Evolutionary conservation across 2,113 vertebrate genomes (phyloP).

Genomic region (Sterna hirundo): DNA sequence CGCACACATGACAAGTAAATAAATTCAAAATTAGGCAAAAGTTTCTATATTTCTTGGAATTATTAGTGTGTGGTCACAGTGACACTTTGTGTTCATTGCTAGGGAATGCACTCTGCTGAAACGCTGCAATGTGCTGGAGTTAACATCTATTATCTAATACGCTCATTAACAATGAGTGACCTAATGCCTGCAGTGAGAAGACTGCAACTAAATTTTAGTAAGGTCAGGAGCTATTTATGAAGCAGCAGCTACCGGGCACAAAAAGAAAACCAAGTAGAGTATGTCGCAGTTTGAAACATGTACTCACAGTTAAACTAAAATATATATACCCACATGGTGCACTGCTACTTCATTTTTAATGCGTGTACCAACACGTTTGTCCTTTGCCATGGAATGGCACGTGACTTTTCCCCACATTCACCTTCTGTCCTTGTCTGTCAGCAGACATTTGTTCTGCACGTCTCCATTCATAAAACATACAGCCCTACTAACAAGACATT

Average conservation of each 20-base stretch:
- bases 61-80: slow-evolving; percentile 80
- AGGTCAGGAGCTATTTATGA: slow-evolving; percentile 14
- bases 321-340: background rate
- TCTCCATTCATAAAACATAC: slow-evolving; percentile 27
- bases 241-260: background rate
- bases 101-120: slow-evolving; percentile 78
- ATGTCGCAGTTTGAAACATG: background rate
- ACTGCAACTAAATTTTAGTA: background rate
- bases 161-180: background rate
- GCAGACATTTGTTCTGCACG: background rate
- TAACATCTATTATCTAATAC: slow-evolving; percentile 40
- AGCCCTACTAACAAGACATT: background rate
- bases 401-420: background rate
- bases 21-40: slow-evolving; percentile 64
- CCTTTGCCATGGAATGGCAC: background rate
- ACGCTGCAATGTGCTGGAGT: background rate
- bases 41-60: slow-evolving; percentile 57
- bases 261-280: background rate
- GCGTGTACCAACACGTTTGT: background rate
- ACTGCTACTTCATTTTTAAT: slow-evolving; percentile 31
- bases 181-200: background rate
- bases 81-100: slow-evolving; percentile 83
- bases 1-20: slow-evolving; percentile 13
- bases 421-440: slow-evolving; percentile 25
- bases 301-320: background rate